Evolutionary conservation across 1,140 invertebrate species (phyloP).

Genomic region (Scaptomyza montana): DNA sequence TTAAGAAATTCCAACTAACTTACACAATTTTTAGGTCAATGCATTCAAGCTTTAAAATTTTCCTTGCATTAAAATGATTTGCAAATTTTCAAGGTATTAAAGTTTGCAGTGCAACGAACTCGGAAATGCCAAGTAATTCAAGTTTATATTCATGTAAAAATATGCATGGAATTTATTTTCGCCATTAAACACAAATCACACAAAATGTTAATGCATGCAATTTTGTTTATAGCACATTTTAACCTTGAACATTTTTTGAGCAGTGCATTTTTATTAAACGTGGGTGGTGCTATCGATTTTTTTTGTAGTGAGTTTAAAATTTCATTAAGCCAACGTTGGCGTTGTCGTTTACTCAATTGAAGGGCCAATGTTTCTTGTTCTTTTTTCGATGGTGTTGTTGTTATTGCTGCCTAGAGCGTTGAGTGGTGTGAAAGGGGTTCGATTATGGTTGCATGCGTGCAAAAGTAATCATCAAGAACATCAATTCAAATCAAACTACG

Average conservation of each 20-base stretch:
- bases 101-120: conserved; percentile 65
- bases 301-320: conserved; percentile 37
- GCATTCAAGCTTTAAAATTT: not conserved
- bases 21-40: no score
- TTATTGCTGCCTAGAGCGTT: no score
- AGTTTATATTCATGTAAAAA: conserved; percentile 6
- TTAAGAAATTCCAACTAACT: no score
- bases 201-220: not conserved
- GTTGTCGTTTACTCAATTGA: conserved; percentile 60
- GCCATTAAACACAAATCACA: conserved; percentile 7
- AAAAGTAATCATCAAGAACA: conserved; percentile 67
- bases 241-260: conserved; percentile 33
- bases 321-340: conserved; percentile 47
- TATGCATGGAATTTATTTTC: conserved; percentile 21
- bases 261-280: conserved; percentile 20
- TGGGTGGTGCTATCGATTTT: conserved; percentile 6
- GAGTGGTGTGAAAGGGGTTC: not conserved
- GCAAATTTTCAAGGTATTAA: conserved; percentile 6
- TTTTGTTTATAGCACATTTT: conserved; percentile 11
- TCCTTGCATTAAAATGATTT: not conserved
- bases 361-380: conserved; percentile 14
- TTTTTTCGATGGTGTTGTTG: conserved; percentile 15
- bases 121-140: conserved; percentile 14
- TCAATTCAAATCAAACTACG: conserved; percentile 62
- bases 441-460: conserved; percentile 51